These are phyloP conservation scores for Microctonus brassicae DNA, from an alignment of 2,888 invertebrate species.

Conservation along the genomic window DNA sequence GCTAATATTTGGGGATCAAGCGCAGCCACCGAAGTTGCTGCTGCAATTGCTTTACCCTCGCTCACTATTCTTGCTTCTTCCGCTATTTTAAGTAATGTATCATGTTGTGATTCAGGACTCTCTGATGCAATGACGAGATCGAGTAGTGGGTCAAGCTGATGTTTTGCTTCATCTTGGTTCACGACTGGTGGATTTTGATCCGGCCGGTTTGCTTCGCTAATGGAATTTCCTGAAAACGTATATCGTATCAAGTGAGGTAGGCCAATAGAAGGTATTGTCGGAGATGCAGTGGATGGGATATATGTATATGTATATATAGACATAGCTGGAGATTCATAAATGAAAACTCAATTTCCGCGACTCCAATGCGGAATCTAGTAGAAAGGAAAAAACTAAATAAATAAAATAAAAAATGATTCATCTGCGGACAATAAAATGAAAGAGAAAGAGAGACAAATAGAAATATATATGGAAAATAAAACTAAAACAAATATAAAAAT, in stretches of 20 bases:
- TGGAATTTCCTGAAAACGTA: conserved; percentile 44
- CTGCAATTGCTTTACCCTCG: conserved; percentile 47
- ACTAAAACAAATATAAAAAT: conserved; percentile 65
- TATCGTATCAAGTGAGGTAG: not conserved
- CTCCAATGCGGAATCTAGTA: conserved; percentile 63
- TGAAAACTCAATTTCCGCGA: conserved; percentile 27
- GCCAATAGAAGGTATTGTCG: not conserved
- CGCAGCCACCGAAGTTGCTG: conserved; percentile 37
- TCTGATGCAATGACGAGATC: conserved; percentile 65
- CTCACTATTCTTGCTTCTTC: conserved; percentile 58
- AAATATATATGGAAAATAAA: conserved; percentile 42
- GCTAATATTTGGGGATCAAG: conserved; percentile 60
- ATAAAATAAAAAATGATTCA: conserved; percentile 62
- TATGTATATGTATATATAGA: not conserved
- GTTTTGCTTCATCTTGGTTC: conserved; percentile 35
- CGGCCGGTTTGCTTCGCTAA: conserved; percentile 65
- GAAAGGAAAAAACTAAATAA: conserved; percentile 71
- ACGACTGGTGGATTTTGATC: conserved; percentile 47
- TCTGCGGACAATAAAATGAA: conserved; percentile 53
- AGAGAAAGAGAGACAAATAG: conserved; percentile 70
- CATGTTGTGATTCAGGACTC: conserved; percentile 58
- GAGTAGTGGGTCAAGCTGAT: conserved; percentile 59
- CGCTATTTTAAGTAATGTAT: conserved; percentile 57
- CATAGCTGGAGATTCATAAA: conserved; percentile 17
- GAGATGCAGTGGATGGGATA: not conserved